A percentile compares a stretch with the other conserved stretches of the same genome.
Conservation (phyloP, 2,113 vertebrate species). For the Isurus oxyrinchus region DNA sequence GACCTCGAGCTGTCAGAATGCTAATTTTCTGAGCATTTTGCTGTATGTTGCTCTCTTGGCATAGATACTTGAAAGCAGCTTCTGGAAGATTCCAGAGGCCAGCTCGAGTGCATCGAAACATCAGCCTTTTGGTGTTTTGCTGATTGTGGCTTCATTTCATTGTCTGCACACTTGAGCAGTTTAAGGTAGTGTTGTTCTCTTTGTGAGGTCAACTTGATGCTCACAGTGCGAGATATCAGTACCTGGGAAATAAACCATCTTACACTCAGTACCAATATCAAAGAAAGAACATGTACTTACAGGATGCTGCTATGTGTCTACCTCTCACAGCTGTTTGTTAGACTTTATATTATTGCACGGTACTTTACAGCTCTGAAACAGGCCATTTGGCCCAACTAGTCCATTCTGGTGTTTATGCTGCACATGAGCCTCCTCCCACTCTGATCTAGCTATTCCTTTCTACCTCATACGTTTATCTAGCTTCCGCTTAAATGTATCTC, state of each 20-base stretch:
- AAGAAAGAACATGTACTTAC: not conserved
- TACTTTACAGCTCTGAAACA: not conserved
- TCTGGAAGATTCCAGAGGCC: not conserved
- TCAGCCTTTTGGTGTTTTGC: not conserved
- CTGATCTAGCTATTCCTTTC: not conserved
- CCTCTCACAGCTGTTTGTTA: not conserved
- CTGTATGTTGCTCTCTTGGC: not conserved
- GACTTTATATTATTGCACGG: not conserved
- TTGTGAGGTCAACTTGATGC: not conserved
- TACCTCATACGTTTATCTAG: not conserved
- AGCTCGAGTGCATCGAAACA: not conserved
- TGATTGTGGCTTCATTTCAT: not conserved
- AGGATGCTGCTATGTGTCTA: not conserved
- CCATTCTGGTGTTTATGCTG: not conserved
- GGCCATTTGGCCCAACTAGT: not conserved
- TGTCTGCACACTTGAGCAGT: not conserved
- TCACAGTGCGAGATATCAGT: not conserved
- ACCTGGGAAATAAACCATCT: not conserved
- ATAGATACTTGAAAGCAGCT: not conserved
- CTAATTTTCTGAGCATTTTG: not conserved
- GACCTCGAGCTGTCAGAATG: not conserved
- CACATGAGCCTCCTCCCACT: not conserved
- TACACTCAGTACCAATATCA: not conserved
- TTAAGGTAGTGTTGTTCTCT: not conserved
- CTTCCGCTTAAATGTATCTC: not conserved